Evolutionary conservation across 2,797 vertebrate genomes (phyloP).

Genomic region (Babyrousa celebensis): DNA sequence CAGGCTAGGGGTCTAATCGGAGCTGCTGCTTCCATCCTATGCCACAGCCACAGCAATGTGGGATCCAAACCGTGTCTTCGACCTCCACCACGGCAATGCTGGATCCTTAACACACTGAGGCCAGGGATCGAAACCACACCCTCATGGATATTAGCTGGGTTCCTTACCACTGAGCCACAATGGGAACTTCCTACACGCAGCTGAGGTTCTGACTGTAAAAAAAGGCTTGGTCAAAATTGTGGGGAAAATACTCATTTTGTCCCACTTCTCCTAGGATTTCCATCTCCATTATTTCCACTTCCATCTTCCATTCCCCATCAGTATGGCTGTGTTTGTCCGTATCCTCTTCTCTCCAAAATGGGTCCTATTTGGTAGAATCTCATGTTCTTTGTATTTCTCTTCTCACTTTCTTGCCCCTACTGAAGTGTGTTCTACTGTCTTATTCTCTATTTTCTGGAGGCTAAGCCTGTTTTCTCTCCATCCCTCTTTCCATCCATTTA

Average conservation of each 20-base stretch:
- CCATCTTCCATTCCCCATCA: background rate
- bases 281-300: background rate
- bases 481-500: background rate
- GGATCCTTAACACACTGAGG: too few relatives aligned
- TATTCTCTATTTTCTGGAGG: constrained; percentile 24
- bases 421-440: background rate
- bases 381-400: background rate
- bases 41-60: too few relatives aligned
- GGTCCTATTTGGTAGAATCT: background rate
- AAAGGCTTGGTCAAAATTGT: background rate
- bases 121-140: too few relatives aligned
- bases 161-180: too few relatives aligned
- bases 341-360: background rate
- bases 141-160: too few relatives aligned
- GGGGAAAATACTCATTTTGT: background rate
- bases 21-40: too few relatives aligned
- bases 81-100: too few relatives aligned
- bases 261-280: background rate
- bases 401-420: background rate
- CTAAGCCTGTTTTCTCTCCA: constrained; percentile 2
- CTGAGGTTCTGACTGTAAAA: constrained; percentile 28
- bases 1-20: too few relatives aligned
- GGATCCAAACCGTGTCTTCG: too few relatives aligned
- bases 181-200: too few relatives aligned
- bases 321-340: background rate